A percentile compares a stretch with the other conserved stretches of the same genome.
Conservation (phyloP, 2,797 vertebrate species). For the Intellagama lesueurii region DNA sequence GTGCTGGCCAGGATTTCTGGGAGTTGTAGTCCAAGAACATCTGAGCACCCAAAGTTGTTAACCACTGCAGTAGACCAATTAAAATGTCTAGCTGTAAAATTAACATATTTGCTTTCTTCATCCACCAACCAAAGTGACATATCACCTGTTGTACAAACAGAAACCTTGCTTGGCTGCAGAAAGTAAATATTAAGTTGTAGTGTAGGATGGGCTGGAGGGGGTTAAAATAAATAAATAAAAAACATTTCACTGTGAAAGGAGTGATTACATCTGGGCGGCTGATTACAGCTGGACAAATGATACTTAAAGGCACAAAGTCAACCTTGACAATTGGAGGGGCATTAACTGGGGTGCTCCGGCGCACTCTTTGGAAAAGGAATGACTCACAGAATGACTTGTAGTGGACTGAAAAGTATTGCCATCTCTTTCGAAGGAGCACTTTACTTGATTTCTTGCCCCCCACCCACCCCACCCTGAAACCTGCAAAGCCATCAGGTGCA, state of each 20-base stretch:
- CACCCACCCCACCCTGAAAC: conserved; percentile 2
- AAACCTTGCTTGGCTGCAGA: conserved; percentile 28
- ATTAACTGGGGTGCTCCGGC: conserved; percentile 49
- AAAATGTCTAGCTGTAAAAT: background rate
- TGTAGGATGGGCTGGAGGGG: background rate
- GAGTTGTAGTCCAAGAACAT: no score
- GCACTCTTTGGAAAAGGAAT: conserved; percentile 39
- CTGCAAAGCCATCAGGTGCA: conserved; percentile 52
- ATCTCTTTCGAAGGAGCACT: conserved; percentile 54
- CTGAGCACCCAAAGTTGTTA: no score
- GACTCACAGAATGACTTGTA: conserved; percentile 39
- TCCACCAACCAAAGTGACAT: background rate
- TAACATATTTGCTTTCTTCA: conserved; percentile 19
- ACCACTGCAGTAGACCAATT: no score
- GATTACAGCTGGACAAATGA: conserved; percentile 47
- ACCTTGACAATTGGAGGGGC: conserved; percentile 38
- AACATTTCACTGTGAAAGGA: conserved; percentile 54
- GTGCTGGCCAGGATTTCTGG: no score
- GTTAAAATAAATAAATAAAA: conserved; percentile 44
- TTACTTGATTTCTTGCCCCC: conserved; percentile 37
- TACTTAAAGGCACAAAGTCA: conserved; percentile 46
- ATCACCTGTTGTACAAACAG: background rate
- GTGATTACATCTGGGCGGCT: conserved; percentile 16
- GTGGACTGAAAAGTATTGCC: conserved; percentile 52
- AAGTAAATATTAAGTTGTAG: conserved; percentile 24